Evolutionary conservation across 1,140 invertebrate species (phyloP).

Genomic region (Heliconius himera): DNA sequence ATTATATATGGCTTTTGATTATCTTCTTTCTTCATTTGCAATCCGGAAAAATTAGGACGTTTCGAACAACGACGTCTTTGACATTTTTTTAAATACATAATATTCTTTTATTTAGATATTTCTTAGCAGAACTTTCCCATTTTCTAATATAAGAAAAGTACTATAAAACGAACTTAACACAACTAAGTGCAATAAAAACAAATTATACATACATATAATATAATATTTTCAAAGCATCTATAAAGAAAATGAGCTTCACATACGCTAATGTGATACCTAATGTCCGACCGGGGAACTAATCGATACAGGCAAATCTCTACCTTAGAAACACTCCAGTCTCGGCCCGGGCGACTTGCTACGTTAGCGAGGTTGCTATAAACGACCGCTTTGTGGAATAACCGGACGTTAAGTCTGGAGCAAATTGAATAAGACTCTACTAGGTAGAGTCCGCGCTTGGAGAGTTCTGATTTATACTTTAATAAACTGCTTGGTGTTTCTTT

Average conservation of each 20-base stretch:
- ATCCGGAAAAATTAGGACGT: no score
- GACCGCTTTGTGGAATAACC: conserved; percentile 25
- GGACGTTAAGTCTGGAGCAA: conserved; percentile 4
- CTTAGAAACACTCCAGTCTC: conserved; percentile 31
- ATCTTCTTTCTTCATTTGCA: no score
- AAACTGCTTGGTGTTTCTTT: not conserved
- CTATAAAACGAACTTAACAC: not conserved
- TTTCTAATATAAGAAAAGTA: not conserved
- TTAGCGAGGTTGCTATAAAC: conserved; percentile 27
- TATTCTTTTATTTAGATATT: no score
- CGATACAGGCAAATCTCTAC: conserved; percentile 38
- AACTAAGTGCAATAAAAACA: not conserved
- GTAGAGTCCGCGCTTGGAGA: not conserved
- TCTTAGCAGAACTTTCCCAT: no score
- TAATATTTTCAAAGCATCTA: not conserved
- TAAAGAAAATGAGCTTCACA: not conserved
- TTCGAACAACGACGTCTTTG: no score
- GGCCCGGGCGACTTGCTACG: conserved; percentile 19
- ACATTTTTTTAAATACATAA: no score
- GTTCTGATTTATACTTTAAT: not conserved
- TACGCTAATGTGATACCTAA: conserved; percentile 22
- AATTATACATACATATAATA: not conserved
- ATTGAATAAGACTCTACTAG: conserved; percentile 17
- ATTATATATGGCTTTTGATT: no score
- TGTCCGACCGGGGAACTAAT: conserved; percentile 31